Percentiles rank a stretch among this genome's conserved stretches.
These are phyloP conservation scores for Tautogolabrus adspersus DNA, from an alignment of 2,113 vertebrate genomes.

Conservation along the genomic window DNA sequence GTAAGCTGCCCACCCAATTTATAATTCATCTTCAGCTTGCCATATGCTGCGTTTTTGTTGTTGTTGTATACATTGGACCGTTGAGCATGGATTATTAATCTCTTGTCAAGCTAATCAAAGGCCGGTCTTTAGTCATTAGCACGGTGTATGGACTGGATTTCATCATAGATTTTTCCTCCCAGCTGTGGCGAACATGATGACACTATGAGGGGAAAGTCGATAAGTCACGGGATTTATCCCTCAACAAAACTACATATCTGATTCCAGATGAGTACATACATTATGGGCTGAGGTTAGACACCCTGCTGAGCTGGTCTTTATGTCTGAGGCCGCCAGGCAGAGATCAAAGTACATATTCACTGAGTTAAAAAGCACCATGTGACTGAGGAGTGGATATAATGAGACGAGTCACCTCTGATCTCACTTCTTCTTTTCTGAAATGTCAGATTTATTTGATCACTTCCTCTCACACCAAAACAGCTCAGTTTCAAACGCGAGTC, in stretches of 20 bases:
- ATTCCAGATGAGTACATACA: slow-evolving; percentile 49
- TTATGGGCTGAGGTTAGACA: slow-evolving; percentile 10
- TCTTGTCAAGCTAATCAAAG: slow-evolving; percentile 67
- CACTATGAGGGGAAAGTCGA: slow-evolving; percentile 16
- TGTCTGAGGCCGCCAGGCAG: background rate
- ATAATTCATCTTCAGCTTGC: slow-evolving; percentile 70
- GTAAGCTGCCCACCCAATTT: slow-evolving; percentile 52
- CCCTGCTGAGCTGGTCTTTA: slow-evolving; percentile 26
- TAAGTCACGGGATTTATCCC: slow-evolving; percentile 19
- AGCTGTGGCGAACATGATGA: too few species aligned
- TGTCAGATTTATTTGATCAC: slow-evolving; percentile 17
- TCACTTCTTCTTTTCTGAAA: background rate
- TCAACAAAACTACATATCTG: background rate
- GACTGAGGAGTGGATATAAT: slow-evolving; percentile 26
- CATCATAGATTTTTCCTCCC: slow-evolving; percentile 13
- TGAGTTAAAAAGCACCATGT: slow-evolving; percentile 49
- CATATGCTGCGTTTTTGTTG: slow-evolving; percentile 66
- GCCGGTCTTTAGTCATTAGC: slow-evolving; percentile 40
- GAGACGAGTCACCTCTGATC: slow-evolving; percentile 17
- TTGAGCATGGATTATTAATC: slow-evolving; percentile 60
- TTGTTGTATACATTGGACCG: slow-evolving; percentile 11
- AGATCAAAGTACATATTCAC: slow-evolving; percentile 33
- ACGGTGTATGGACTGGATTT: slow-evolving; percentile 23
- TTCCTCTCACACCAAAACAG: slow-evolving; percentile 23
- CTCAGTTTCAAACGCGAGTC: slow-evolving; percentile 1